Evolutionary conservation across 2,888 invertebrate genomes (phyloP).

Genomic region (Cephus sareptanus): DNA sequence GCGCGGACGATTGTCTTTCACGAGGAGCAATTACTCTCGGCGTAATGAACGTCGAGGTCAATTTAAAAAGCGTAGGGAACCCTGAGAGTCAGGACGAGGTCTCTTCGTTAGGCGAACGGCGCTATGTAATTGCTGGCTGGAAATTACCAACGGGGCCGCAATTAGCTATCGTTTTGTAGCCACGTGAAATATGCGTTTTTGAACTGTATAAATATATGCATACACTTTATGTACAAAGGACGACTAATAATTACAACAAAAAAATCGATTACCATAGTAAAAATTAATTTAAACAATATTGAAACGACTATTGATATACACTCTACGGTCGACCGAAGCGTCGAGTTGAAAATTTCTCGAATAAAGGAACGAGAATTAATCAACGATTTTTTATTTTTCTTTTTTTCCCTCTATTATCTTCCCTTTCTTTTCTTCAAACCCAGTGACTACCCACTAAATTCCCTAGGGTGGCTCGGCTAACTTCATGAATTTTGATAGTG

Average conservation of each 20-base stretch:
- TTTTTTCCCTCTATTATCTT: background rate
- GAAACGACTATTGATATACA: background rate
- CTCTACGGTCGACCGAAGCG: background rate
- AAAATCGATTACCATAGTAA: background rate
- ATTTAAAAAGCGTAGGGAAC: background rate
- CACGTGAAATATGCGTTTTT: background rate
- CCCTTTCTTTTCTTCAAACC: background rate
- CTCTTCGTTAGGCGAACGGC: background rate
- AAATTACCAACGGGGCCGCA: background rate
- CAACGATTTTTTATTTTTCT: background rate
- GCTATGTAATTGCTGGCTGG: background rate
- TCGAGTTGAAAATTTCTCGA: background rate
- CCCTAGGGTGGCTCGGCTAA: background rate
- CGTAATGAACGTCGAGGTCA: background rate
- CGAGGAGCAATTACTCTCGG: background rate
- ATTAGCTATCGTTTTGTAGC: background rate
- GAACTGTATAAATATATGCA: background rate
- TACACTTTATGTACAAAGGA: background rate
- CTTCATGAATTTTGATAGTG: background rate
- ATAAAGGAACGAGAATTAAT: background rate
- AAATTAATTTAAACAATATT: background rate
- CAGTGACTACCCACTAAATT: background rate
- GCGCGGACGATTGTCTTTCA: constrained; percentile 1
- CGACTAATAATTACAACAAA: background rate
- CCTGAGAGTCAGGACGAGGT: background rate